A percentile compares a stretch with the other conserved stretches of the same genome.
Evolutionary conservation across 2,113 vertebrate species (phyloP).

Genomic region (Platysteira castanea): DNA sequence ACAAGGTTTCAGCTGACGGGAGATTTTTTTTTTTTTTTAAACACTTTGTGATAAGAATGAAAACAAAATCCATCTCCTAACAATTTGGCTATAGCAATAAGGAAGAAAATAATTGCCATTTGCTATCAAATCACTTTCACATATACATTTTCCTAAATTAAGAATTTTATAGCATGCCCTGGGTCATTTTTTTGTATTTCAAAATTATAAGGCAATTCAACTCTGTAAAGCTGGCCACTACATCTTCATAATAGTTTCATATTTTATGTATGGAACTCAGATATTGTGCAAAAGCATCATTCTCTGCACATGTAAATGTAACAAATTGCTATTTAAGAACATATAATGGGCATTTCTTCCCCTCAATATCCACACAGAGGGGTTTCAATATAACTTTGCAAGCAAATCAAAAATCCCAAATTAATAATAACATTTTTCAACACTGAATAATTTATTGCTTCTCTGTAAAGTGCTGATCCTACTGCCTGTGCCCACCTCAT

Average conservation of each 20-base stretch:
- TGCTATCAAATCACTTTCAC: slow-evolving; percentile 12
- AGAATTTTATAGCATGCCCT: slow-evolving; percentile 17
- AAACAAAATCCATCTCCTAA: slow-evolving; percentile 17
- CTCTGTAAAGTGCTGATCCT: background rate
- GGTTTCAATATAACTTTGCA: background rate
- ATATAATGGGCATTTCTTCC: background rate
- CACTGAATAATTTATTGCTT: background rate
- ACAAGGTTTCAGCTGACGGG: slow-evolving; percentile 1
- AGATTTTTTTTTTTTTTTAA: background rate
- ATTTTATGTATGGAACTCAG: slow-evolving; percentile 26
- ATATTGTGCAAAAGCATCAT: background rate
- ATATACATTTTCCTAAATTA: slow-evolving; percentile 24
- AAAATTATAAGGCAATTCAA: slow-evolving; percentile 36
- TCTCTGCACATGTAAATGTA: background rate
- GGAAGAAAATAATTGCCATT: slow-evolving; percentile 12
- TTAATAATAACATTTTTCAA: slow-evolving; percentile 5
- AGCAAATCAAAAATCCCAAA: background rate
- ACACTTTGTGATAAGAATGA: background rate
- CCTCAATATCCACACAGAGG: background rate
- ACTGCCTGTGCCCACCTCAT: background rate
- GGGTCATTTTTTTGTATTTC: slow-evolving; percentile 34
- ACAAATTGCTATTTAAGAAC: slow-evolving; percentile 15
- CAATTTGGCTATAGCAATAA: background rate
- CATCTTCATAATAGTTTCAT: background rate
- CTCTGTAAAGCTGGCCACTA: background rate